A percentile compares a stretch with the other conserved stretches of the same genome.
Evolutionary conservation across 2,888 invertebrate genomes (phyloP).

Genomic region (Tachina grossa): DNA sequence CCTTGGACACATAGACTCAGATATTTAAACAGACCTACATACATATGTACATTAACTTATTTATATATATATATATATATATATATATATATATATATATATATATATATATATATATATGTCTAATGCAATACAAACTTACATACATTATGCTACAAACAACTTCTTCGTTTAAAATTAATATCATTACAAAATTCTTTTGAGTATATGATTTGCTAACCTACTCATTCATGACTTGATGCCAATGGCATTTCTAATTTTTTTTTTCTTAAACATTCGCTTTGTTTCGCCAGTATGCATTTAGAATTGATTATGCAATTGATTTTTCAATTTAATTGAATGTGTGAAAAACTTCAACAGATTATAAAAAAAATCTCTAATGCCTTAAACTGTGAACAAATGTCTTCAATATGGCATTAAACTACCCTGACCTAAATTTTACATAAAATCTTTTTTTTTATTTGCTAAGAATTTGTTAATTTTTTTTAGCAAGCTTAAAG

Average conservation of each 20-base stretch:
- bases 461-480: slow-evolving; percentile 8
- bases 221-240: background rate
- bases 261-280: background rate
- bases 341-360: slow-evolving; percentile 23
- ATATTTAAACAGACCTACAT: too few species aligned
- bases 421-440: slow-evolving; percentile 52
- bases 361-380: slow-evolving; percentile 31
- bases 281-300: background rate
- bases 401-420: slow-evolving; percentile 46
- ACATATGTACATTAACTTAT: too few species aligned
- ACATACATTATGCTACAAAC: too few species aligned
- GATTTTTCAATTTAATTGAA: slow-evolving; percentile 10
- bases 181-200: background rate
- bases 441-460: background rate
- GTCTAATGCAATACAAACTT: too few species aligned
- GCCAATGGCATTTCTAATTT: background rate
- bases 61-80: too few species aligned
- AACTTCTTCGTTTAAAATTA: background rate
- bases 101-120: too few species aligned
- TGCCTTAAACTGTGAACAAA: slow-evolving; percentile 10
- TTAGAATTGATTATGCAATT: background rate
- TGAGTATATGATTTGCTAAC: background rate
- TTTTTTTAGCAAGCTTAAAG: background rate
- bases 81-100: too few species aligned
- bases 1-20: too few species aligned